These are phyloP conservation scores for Neodiprion pinetum DNA, from an alignment of 1,140 invertebrate species.

Conservation along the genomic window DNA sequence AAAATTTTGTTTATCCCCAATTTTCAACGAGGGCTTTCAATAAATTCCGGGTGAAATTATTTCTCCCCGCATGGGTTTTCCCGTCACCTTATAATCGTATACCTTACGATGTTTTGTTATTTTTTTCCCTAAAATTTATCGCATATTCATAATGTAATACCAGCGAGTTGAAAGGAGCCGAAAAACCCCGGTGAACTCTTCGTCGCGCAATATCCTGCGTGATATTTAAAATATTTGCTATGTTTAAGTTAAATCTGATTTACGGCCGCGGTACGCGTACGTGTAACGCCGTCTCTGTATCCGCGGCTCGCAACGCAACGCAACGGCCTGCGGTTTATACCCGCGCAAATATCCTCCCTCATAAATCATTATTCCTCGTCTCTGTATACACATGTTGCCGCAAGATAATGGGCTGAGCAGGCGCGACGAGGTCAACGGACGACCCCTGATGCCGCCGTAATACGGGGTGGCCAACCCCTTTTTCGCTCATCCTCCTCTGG, in stretches of 20 bases:
- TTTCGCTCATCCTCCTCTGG: slow-evolving; percentile 3
- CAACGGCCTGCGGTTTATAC: slow-evolving; percentile 18
- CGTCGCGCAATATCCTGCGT: neutral
- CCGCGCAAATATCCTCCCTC: slow-evolving; percentile 22
- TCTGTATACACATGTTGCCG: slow-evolving; percentile 29
- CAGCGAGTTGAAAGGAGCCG: neutral
- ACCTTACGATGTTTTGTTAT: neutral
- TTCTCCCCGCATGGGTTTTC: neutral
- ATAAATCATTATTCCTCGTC: slow-evolving; percentile 40
- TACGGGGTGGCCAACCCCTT: slow-evolving; percentile 27
- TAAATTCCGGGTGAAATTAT: neutral
- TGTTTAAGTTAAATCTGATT: slow-evolving; percentile 41
- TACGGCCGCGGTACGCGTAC: slow-evolving; percentile 19
- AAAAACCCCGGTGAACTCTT: neutral
- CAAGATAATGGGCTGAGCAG: slow-evolving; percentile 39
- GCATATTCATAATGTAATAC: neutral
- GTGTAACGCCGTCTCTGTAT: neutral
- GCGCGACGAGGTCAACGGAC: slow-evolving; percentile 44
- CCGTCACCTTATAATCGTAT: no score
- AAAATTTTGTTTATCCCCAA: no score
- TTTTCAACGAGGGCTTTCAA: no score
- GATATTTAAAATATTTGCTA: slow-evolving; percentile 33
- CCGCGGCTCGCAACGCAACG: neutral
- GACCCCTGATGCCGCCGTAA: slow-evolving; percentile 35
- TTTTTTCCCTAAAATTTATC: neutral